Conservation (phyloP, 2,797 vertebrate genomes). For the Harpagifer antarcticus region DNA sequence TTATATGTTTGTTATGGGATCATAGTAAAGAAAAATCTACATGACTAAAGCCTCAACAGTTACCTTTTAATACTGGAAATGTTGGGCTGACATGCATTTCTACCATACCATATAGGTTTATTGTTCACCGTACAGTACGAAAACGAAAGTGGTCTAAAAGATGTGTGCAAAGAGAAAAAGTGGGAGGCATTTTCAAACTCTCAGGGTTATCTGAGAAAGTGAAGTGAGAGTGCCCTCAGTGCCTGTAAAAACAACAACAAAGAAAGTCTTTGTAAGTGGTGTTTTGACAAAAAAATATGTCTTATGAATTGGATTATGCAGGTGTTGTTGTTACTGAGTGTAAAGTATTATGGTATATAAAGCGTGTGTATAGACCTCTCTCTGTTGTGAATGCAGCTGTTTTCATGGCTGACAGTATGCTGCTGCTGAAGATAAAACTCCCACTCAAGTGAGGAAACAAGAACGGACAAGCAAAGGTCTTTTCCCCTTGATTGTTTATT, state of each 20-base stretch:
- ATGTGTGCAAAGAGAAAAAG: neutral
- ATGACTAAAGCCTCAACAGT: neutral
- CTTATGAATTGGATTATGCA: conserved; percentile 1
- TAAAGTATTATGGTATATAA: neutral
- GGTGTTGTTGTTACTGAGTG: neutral
- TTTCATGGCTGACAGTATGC: neutral
- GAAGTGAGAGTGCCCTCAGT: conserved; percentile 49
- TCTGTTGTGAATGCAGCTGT: conserved; percentile 1
- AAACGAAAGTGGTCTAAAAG: neutral
- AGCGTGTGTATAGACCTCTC: neutral
- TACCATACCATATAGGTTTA: no score
- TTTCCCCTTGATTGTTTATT: conserved; percentile 17
- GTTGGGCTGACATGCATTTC: neutral
- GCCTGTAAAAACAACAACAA: conserved; percentile 30
- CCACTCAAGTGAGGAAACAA: conserved; percentile 27
- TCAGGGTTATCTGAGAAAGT: conserved; percentile 10
- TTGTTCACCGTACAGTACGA: neutral
- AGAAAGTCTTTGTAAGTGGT: conserved; percentile 13
- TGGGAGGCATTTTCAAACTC: neutral
- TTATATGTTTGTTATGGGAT: neutral
- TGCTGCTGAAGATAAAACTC: conserved; percentile 27
- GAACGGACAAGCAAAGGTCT: conserved; percentile 19
- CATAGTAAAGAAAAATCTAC: neutral
- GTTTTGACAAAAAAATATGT: conserved; percentile 12
- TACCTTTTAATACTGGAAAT: neutral